Base-by-base conservation (phyloP, 1,140 invertebrate genomes). In the Neodiprion fabricii region DNA sequence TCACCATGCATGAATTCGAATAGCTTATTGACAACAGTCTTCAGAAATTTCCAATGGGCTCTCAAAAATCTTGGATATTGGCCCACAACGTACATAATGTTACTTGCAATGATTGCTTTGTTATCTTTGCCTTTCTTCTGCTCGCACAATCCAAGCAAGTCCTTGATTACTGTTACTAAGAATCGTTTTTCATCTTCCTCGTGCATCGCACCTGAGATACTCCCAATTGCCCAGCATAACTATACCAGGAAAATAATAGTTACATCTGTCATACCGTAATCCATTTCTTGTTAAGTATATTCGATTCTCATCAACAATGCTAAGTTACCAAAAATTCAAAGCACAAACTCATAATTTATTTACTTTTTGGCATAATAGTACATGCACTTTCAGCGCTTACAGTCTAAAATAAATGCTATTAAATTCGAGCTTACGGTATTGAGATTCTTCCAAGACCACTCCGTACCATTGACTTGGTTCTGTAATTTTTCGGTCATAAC, bases 21-120 rank as follows among this genome's bases (percentile, higher is more conserved):
- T 50, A 99, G 90, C 90, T 99, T 99, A 90, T 99, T 99, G 68
- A 99, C 98, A 83, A 99, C 99, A 74, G 99, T 99, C 90, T 99
- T 99, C n/a, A 99, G 91, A 89, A 99, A 99, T 87, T 99, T 98
- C 99, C 99, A 99, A 89, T 99, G 99, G n/a, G 97, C 98, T 80
- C 97, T 90, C 61, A 99, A 90, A 89, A 99, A 99, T 68, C 98
- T 91, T 70, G 99, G 99, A 91, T 99, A 99, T 85, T 99, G 99
- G 40, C 99, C 99, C 49, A 99, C 99, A 77, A 99, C 98, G 88
- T 99, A 99, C 99, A 99, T 99, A 78, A 99, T 99, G 87, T 99
- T 99, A 75, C 98, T 99, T 8, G 99, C 99, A 83, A 99, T 99
- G 72, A 99, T 99, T 69, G 99, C 99, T 89, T 99, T 99, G 87